A percentile compares a stretch with the other conserved stretches of the same genome.
Evolutionary conservation across 2,113 vertebrate genomes (phyloP).

Genomic region (Gymnarchus niloticus): DNA sequence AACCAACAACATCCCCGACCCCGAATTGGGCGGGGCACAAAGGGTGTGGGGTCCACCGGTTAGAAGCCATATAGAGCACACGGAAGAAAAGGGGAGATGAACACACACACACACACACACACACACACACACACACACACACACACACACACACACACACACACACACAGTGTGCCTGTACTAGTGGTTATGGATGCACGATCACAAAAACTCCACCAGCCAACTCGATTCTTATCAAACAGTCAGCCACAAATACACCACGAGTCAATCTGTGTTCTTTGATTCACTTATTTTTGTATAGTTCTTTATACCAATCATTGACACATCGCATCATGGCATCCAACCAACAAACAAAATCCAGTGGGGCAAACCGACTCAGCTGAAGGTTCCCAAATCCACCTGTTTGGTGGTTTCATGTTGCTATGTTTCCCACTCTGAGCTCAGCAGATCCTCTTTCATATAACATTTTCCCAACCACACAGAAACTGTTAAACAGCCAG

Average conservation of each 20-base stretch:
- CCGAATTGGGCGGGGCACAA: neutral
- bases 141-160: neutral
- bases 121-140: neutral
- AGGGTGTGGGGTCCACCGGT: conserved; percentile 22
- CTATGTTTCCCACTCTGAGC: neutral
- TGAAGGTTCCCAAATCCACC: neutral
- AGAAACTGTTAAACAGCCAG: neutral
- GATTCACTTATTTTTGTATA: neutral
- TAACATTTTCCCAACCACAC: neutral
- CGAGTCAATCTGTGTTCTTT: neutral
- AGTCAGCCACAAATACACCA: conserved; percentile 21
- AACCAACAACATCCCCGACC: conserved; percentile 45
- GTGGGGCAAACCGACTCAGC: neutral
- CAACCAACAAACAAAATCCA: neutral
- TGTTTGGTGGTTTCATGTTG: neutral
- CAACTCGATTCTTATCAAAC: neutral
- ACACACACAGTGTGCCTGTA: neutral
- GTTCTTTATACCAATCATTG: neutral
- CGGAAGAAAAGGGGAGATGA: neutral
- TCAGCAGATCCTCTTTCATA: neutral
- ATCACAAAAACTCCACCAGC: neutral
- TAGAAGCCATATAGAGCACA: conserved; percentile 16
- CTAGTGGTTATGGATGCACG: neutral
- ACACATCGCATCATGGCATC: neutral
- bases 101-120: conserved; percentile 8